Conservation (phyloP, 1,140 invertebrate genomes). For the Piezodorus guildinii region DNA sequence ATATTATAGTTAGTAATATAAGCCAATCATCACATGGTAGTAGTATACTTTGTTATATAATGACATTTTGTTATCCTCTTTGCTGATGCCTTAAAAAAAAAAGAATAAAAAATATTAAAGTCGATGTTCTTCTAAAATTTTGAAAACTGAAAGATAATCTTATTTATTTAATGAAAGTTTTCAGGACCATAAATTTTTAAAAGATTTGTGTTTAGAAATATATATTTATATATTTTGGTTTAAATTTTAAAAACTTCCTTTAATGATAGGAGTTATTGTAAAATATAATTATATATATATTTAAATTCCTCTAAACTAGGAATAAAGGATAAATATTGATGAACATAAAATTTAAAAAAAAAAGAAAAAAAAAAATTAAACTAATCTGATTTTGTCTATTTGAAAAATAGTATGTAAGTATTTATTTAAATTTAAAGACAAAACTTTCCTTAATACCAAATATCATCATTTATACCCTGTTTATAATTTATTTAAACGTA, state of each 20-base stretch:
- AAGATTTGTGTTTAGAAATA: constrained; percentile 1
- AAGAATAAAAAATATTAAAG: not conserved
- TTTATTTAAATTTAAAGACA: constrained; percentile 17
- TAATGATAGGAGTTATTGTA: constrained; percentile 3
- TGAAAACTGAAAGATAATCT: constrained; percentile 4
- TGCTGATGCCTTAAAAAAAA: constrained; percentile 9
- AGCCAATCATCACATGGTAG: constrained; percentile 14
- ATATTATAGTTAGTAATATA: constrained; percentile 14
- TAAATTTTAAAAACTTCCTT: constrained; percentile 13
- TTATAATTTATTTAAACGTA: constrained; percentile 17
- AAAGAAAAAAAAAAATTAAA: not conserved
- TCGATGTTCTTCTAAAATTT: constrained; percentile 5
- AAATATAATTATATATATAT: constrained; percentile 2
- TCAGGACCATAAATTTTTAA: constrained; percentile 7
- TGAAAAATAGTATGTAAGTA: constrained; percentile 15
- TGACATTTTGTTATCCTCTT: constrained; percentile 12
- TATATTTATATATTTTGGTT: constrained; percentile 4
- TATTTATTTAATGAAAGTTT: constrained; percentile 10
- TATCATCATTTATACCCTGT: constrained; percentile 19
- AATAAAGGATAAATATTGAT: constrained; percentile 6
- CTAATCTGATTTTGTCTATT: constrained; percentile 8
- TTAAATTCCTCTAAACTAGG: constrained; percentile 1
- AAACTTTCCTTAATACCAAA: constrained; percentile 15
- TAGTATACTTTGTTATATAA: constrained; percentile 15
- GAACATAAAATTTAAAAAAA: not conserved